Conservation (phyloP, 2,888 invertebrate genomes). For the Thymelicus sylvestris region DNA sequence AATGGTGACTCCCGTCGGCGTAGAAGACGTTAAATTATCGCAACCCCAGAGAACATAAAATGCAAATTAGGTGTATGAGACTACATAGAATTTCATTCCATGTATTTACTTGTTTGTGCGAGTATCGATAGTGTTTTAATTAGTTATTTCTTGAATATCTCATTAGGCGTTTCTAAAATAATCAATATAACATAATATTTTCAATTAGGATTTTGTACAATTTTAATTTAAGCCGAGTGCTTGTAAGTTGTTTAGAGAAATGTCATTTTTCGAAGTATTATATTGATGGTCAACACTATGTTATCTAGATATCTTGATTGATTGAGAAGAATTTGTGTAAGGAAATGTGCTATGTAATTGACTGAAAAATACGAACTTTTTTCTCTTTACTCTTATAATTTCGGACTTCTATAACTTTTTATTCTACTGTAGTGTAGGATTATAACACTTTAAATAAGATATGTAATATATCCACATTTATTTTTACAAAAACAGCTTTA, state of each 20-base stretch:
- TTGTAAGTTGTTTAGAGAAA: constrained; percentile 12
- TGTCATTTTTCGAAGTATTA: constrained; percentile 24
- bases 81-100: constrained; percentile 63
- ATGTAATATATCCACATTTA: constrained; percentile 3
- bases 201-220: constrained; percentile 36
- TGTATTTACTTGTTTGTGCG: constrained; percentile 42
- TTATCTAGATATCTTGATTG: background rate
- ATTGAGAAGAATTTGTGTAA: background rate
- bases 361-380: background rate
- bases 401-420: background rate
- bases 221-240: constrained; percentile 31
- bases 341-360: background rate
- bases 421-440: background rate
- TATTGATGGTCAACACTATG: constrained; percentile 1
- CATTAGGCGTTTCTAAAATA: constrained; percentile 34
- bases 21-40: constrained; percentile 69
- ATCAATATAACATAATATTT: constrained; percentile 28
- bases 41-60: constrained; percentile 19
- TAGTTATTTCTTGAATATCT: constrained; percentile 32
- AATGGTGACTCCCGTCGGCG: constrained; percentile 80
- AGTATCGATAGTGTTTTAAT: constrained; percentile 32
- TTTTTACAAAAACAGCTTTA: background rate
- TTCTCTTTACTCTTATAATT: background rate
- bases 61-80: constrained; percentile 41
- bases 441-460: background rate